A percentile compares a stretch with the other conserved stretches of the same genome.
These are phyloP conservation scores for Ametastegia equiseti DNA, from an alignment of 2,888 invertebrate species.

Conservation along the genomic window DNA sequence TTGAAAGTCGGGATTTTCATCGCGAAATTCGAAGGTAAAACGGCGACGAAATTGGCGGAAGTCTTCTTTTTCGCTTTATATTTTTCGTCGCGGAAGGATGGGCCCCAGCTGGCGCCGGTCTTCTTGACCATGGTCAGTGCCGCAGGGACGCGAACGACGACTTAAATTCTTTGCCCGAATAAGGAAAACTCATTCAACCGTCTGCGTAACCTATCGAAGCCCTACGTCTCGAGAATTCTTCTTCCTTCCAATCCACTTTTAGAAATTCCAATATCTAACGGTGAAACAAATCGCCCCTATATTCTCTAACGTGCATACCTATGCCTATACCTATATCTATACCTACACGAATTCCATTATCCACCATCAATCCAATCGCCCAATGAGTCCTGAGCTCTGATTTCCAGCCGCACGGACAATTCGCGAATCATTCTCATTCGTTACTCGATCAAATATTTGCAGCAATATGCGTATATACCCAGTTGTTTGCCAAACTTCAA, in stretches of 20 bases:
- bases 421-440: not conserved
- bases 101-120: slow-evolving; percentile 28
- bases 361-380: not conserved
- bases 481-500: slow-evolving; percentile 19
- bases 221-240: slow-evolving; percentile 2
- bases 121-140: slow-evolving; percentile 39
- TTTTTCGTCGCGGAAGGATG: slow-evolving; percentile 34
- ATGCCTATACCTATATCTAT: no score
- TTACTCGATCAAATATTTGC: slow-evolving; percentile 42
- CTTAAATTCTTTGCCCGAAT: slow-evolving; percentile 42
- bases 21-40: not conserved
- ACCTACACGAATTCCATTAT: not conserved
- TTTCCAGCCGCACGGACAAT: not conserved
- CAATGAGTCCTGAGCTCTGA: not conserved
- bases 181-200: slow-evolving; percentile 43
- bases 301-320: not conserved
- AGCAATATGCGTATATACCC: slow-evolving; percentile 5
- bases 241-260: slow-evolving; percentile 22
- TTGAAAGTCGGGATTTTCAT: not conserved
- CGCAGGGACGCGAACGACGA: not conserved
- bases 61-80: slow-evolving; percentile 5
- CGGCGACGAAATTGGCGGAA: slow-evolving; percentile 23
- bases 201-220: slow-evolving; percentile 10
- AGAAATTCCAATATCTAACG: not conserved
- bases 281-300: not conserved